Evolutionary conservation across 1,140 invertebrate species (phyloP).

Genomic region (Lepidurus couesii): DNA sequence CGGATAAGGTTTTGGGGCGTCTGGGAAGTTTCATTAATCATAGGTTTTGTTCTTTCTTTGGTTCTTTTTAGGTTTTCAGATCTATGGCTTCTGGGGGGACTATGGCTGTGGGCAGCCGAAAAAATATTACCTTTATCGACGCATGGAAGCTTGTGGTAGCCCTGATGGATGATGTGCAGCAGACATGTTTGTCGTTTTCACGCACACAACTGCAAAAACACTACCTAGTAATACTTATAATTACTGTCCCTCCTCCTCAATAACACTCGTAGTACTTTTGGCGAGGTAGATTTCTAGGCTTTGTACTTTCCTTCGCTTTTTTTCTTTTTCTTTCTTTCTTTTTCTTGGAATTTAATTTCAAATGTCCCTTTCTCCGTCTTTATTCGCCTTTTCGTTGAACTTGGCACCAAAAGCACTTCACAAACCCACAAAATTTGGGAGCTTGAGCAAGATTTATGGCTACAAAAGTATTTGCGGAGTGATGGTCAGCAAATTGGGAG

Average conservation of each 20-base stretch:
- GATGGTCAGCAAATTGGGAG: neutral
- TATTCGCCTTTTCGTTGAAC: neutral
- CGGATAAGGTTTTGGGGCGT: neutral
- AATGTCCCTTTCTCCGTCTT: too few species aligned
- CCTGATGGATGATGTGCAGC: conserved; percentile 13
- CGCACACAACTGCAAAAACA: neutral
- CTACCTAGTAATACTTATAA: neutral
- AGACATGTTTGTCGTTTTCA: conserved; percentile 16
- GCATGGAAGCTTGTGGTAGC: conserved; percentile 1
- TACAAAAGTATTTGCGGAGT: neutral
- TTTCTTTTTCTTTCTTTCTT: neutral
- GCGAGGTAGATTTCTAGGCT: neutral
- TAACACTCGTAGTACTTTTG: neutral
- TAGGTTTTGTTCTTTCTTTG: neutral
- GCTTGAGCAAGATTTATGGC: conserved; percentile 15
- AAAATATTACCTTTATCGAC: conserved; percentile 22
- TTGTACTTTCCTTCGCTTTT: neutral
- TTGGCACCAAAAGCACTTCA: conserved; percentile 16
- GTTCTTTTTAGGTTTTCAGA: neutral
- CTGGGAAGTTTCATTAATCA: conserved; percentile 7
- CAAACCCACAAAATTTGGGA: neutral
- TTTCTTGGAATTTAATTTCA: neutral
- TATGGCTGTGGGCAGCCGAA: neutral
- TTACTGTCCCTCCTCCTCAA: neutral
- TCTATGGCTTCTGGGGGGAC: neutral